Evolutionary conservation across 2,888 invertebrate species (phyloP).

Genomic region (Pomacea canaliculata): DNA sequence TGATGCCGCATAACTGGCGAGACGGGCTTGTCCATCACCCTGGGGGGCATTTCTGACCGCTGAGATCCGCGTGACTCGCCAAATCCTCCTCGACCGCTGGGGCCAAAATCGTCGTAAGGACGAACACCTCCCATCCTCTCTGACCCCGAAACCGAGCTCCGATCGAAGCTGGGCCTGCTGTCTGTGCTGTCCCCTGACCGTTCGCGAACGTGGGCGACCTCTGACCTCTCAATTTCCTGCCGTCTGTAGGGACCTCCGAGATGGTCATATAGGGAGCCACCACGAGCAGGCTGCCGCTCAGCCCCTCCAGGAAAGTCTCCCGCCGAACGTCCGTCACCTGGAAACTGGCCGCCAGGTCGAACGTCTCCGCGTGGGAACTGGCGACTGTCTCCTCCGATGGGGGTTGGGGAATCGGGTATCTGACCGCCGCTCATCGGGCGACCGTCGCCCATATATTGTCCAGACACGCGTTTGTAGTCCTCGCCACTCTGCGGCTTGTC

Average conservation of each 20-base stretch:
- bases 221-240: conserved; percentile 2
- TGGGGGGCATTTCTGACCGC: conserved; percentile 29
- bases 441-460: conserved; percentile 6
- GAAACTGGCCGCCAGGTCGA: conserved; percentile 4
- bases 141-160: conserved; percentile 8
- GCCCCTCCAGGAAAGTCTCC: conserved; percentile 34
- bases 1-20: conserved; percentile 4
- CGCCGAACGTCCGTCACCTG: conserved; percentile 24
- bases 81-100: conserved; percentile 18
- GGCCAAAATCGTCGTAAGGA: conserved; percentile 18
- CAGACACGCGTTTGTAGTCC: conserved; percentile 11
- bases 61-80: conserved; percentile 18
- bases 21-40: conserved; percentile 31
- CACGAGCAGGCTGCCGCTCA: conserved; percentile 18
- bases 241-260: conserved; percentile 7
- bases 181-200: conserved; percentile 17
- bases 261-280: conserved; percentile 11
- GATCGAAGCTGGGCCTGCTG: not conserved
- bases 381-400: not conserved
- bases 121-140: conserved; percentile 16
- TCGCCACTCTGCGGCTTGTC: conserved; percentile 16
- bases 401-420: not conserved
- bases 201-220: conserved; percentile 13
- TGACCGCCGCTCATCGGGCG: conserved; percentile 1
- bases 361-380: not conserved